phyloP scores from a whole-genome alignment of 1,140 invertebrate species.

The Nautilus pompilius region DNA sequence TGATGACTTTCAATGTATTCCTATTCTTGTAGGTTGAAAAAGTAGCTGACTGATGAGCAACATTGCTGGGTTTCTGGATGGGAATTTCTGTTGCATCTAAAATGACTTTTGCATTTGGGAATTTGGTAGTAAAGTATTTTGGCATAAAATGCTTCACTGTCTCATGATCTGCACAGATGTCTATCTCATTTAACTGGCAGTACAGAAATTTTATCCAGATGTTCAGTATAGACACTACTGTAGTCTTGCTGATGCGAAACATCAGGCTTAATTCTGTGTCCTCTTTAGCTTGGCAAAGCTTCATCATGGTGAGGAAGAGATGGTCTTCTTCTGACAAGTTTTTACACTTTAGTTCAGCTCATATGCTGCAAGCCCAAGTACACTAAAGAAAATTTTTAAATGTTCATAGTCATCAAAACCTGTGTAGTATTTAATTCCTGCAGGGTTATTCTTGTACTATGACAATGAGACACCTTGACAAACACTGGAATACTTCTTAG shows the following conservation, averaged over 20 bases:
- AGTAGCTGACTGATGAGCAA: constrained; percentile 10
- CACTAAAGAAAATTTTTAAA: constrained; percentile 15
- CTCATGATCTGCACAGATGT: too few species aligned
- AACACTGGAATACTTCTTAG: too few species aligned
- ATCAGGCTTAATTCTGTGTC: constrained; percentile 9
- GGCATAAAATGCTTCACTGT: too few species aligned
- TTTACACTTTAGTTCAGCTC: not conserved
- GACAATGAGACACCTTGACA: too few species aligned
- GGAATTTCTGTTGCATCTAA: constrained; percentile 26
- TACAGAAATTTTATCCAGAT: constrained; percentile 25
- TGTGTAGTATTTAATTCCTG: constrained; percentile 15
- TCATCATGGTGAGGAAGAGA: constrained; percentile 18
- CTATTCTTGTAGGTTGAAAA: constrained; percentile 19
- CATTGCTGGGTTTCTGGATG: constrained; percentile 20
- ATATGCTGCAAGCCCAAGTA: constrained; percentile 8
- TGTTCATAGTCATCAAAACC: constrained; percentile 17
- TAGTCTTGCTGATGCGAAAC: constrained; percentile 9
- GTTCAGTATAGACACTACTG: constrained; percentile 14
- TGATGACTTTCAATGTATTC: constrained; percentile 22
- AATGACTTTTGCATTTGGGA: constrained; percentile 21
- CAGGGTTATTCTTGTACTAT: constrained; percentile 2
- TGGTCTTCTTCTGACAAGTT: constrained; percentile 4
- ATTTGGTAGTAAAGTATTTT: constrained; percentile 18
- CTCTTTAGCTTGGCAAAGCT: constrained; percentile 9
- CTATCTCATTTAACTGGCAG: constrained; percentile 19